A percentile compares a stretch with the other conserved stretches of the same genome.
These are phyloP conservation scores for Crypturellus tataupa DNA, from an alignment of 2,797 vertebrate species.

Conservation along the genomic window DNA sequence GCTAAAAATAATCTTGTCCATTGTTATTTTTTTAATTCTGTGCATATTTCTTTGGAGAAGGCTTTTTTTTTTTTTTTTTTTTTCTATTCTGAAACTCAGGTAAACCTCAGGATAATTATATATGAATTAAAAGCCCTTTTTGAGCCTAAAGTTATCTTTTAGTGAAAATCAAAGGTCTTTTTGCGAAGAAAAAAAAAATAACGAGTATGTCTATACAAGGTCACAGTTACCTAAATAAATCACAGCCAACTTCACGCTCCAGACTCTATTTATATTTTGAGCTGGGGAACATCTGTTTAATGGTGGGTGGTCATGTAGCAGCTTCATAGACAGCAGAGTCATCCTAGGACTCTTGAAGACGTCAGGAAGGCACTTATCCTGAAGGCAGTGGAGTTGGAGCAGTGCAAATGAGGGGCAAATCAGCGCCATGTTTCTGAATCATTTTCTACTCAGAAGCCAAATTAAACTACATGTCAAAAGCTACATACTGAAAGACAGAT, in stretches of 20 bases:
- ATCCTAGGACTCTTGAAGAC: conserved; percentile 11
- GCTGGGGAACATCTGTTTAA: conserved; percentile 70
- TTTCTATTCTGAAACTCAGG: not conserved
- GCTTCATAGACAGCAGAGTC: conserved; percentile 52
- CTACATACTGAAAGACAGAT: not conserved
- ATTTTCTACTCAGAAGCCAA: not conserved
- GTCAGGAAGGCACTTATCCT: conserved; percentile 28
- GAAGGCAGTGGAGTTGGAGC: not conserved
- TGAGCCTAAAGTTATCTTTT: not conserved
- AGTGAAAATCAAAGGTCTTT: conserved; percentile 10
- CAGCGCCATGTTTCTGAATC: not conserved
- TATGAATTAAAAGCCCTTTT: conserved; percentile 1
- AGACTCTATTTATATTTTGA: conserved; percentile 71
- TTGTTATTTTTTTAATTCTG: not conserved
- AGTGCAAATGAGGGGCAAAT: not conserved
- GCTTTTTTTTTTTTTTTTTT: not conserved
- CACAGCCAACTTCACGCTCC: conserved; percentile 56
- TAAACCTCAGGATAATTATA: conserved; percentile 38
- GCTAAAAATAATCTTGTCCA: not conserved
- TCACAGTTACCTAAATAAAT: conserved; percentile 74
- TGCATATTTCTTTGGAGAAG: not conserved
- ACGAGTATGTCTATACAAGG: conserved; percentile 56
- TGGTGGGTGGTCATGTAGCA: conserved; percentile 71
- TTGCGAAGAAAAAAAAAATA: conserved; percentile 35
- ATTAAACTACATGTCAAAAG: not conserved